Evolutionary conservation across 2,797 vertebrate genomes (phyloP), one percentile per base, ranked within the genome.

Genomic region (Rhinoraja longicauda): DNA sequence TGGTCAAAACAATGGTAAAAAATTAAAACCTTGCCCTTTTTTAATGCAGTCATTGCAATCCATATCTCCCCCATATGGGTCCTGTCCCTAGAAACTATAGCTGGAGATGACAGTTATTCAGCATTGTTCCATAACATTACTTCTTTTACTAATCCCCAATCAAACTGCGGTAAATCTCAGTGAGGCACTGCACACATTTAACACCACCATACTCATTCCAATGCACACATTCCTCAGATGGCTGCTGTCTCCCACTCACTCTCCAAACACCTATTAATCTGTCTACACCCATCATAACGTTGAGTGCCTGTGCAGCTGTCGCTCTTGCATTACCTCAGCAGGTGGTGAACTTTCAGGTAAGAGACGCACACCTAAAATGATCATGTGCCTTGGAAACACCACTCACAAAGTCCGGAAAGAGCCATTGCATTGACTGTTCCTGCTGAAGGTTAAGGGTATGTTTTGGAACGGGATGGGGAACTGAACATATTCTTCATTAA

Each of bases 191-290:
- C 64, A 67, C 10, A 67, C 84, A 88, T 67, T 26, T 32, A 64
- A 88, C 64, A 36, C 84, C 84, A 88, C 13, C 84, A 88, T 24
- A 62, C n/a, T 88, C 84, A 88, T 88, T 88, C 59, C 84, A 67
- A 21, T 67, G 26, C 39, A 91, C 94, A 92, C 97, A 98, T 98
- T 98, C 98, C 97, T 95, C 94, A 95, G 96, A 94, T 26, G 88
- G 96, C 97, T 97, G 96, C 97, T 96, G 95, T 95, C 95, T 96
- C 97, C 96, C 97, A 95, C 95, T 95, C 95, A 95, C 97, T 97
- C 97, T 97, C 97, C 96, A 97, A 97, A 97, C 96, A 94, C 95
- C 96, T 96, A 98, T 98, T 97, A 97, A 98, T 98, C 98, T 98
- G 96, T 95, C 95, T 93, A 93, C 96, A 96, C n/a, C 88, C 64